These are phyloP conservation scores for Danio jaintianensis DNA, from an alignment of 2,797 vertebrate species.

Conservation along the genomic window DNA sequence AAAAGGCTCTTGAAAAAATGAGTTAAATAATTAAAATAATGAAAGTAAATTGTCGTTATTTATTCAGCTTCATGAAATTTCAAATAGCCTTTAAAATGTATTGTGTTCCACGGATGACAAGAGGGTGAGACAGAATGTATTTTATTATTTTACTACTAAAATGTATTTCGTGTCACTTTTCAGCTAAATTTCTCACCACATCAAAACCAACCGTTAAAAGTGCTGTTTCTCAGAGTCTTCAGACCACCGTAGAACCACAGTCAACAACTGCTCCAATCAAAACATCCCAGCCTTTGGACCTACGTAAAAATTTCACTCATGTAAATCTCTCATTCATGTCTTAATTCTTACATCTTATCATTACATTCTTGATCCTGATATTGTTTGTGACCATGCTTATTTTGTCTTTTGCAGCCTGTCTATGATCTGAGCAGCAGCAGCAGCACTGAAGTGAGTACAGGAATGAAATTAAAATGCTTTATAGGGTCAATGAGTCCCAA, in stretches of 20 bases:
- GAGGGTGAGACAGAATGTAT: not conserved
- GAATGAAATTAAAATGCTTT: no score
- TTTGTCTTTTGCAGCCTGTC: not conserved
- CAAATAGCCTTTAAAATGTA: no score
- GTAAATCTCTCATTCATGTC: not conserved
- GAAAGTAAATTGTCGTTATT: no score
- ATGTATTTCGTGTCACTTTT: not conserved
- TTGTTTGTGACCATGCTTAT: not conserved
- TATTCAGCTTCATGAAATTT: no score
- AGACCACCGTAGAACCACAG: not conserved
- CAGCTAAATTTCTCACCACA: not conserved
- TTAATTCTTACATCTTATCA: not conserved
- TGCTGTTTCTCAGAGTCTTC: not conserved
- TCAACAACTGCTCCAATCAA: not conserved
- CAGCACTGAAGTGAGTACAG: not conserved
- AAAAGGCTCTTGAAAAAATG: no score
- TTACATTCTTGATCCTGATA: not conserved
- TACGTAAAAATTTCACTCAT: accelerated
- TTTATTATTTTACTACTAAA: not conserved
- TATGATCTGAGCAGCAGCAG: not conserved
- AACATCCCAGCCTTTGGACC: accelerated
- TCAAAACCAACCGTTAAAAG: not conserved
- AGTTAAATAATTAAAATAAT: no score
- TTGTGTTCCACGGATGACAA: no score
- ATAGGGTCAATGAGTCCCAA: no score